A percentile compares a stretch with the other conserved stretches of the same genome.
These are phyloP conservation scores for Aspidiotus rigidus DNA, from an alignment of 2,888 invertebrate species.

Conservation along the genomic window DNA sequence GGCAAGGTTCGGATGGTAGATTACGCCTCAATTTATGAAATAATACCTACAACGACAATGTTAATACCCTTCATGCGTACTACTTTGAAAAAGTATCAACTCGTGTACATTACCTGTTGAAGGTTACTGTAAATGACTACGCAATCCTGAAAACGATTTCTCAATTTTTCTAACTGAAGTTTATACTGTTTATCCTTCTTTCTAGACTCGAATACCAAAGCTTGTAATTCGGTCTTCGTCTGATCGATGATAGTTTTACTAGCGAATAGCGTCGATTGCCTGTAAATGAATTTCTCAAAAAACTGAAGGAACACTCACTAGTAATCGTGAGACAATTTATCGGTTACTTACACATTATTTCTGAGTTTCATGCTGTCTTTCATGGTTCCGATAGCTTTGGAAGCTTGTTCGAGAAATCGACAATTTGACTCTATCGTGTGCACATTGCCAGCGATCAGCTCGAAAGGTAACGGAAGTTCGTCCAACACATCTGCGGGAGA, in stretches of 20 bases:
- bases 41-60: slow-evolving; percentile 5
- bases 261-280: slow-evolving; percentile 14
- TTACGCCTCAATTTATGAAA: slow-evolving; percentile 18
- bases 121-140: slow-evolving; percentile 13
- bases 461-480: slow-evolving; percentile 15
- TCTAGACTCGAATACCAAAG: slow-evolving; percentile 5
- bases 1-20: slow-evolving; percentile 26
- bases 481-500: slow-evolving; percentile 15
- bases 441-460: slow-evolving; percentile 11
- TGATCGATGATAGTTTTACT: slow-evolving; percentile 22
- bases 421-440: slow-evolving; percentile 19
- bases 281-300: neutral
- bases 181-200: slow-evolving; percentile 20
- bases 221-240: slow-evolving; percentile 23
- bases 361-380: slow-evolving; percentile 24
- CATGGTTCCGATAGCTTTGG: slow-evolving; percentile 25
- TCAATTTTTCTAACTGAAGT: slow-evolving; percentile 21
- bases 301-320: neutral
- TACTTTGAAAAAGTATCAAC: neutral
- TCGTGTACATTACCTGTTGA: slow-evolving; percentile 18
- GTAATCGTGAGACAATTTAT: slow-evolving; percentile 3
- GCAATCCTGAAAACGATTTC: slow-evolving; percentile 12
- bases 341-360: slow-evolving; percentile 20
- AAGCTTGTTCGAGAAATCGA: slow-evolving; percentile 26
- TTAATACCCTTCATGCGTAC: neutral